Evolutionary conservation across 37 sponge, comb jelly and placozoan species (phyloP), one percentile per base, ranked within the genome.

Genomic region (Agelas oroides): DNA sequence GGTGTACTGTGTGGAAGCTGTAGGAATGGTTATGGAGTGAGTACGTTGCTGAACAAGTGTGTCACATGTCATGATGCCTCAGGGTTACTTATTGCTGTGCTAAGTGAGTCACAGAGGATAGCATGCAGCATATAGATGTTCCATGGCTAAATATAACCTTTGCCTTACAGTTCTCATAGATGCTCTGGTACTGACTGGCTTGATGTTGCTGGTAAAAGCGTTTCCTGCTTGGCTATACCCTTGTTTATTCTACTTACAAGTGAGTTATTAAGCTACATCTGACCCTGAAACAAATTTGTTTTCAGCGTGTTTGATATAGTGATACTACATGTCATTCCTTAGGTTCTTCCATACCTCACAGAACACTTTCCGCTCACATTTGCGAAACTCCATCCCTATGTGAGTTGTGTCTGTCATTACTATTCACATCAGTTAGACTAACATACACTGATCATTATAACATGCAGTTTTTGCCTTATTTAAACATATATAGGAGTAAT

Each of bases 1-100:
- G 92, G 92, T 57, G 31, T 84, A 28, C 66, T 92, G 36, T 92
- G 92, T 92, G 92, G 92, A 1, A 73, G 59, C 18, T 92, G 92
- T 40, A 72, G 53, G 13, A 73, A 87, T 24, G 79, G 70, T 24
- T 32, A n/a, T 32, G 84, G 92, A 69, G 84, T 87, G 55, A 92
- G 88, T 87, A 84, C 69, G 12, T 62, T 92, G 19, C 78, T 87
- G 19, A 76, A 76, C 25, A 74, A 72, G 64, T 92, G 92, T 74
- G 80, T 63, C 46, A 59, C 81, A 27, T 92, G 92, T 31, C 59
- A 75, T 65, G 59, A 83, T 65, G 92, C 78, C 15, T 70, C 55
- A 14, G 72, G 83, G 2, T 21, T 68, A 64, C 82, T 86, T 14
- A 86, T 91, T 57, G 59, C 41, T 62, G 23, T 62, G 20, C 27